A percentile compares a stretch with the other conserved stretches of the same genome.
Evolutionary conservation across 2,797 vertebrate genomes (phyloP).

Genomic region (Clarias pachynema): DNA sequence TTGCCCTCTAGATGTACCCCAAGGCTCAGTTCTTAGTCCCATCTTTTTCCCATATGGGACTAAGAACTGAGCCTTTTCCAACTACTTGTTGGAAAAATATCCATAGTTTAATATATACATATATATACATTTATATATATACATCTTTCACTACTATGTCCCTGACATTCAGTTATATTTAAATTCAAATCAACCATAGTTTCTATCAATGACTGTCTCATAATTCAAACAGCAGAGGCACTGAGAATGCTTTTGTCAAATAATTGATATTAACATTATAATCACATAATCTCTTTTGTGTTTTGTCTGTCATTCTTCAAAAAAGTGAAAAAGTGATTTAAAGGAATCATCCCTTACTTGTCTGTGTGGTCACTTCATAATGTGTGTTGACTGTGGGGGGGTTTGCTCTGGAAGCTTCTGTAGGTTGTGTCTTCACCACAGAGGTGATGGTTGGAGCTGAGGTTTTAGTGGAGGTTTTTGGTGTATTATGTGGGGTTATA

Average conservation of each 20-base stretch:
- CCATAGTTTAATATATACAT: too few species aligned
- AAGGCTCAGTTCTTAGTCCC: neutral
- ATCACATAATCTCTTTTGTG: neutral
- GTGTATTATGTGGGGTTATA: slow-evolving; percentile 21
- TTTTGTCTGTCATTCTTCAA: neutral
- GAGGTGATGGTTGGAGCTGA: slow-evolving; percentile 18
- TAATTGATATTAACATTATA: neutral
- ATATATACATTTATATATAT: too few species aligned
- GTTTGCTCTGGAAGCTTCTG: slow-evolving; percentile 36
- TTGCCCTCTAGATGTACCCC: neutral
- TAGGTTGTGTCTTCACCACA: neutral
- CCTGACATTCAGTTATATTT: neutral
- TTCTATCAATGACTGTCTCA: neutral
- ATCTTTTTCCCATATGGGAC: neutral
- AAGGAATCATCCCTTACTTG: slow-evolving; percentile 28
- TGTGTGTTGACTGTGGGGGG: slow-evolving; percentile 46
- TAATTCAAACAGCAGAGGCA: neutral
- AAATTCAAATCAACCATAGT: neutral
- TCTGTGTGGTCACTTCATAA: slow-evolving; percentile 55
- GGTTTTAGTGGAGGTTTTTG: slow-evolving; percentile 17
- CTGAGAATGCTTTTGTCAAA: neutral
- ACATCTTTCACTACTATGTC: neutral
- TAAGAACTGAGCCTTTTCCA: too few species aligned
- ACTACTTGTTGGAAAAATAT: neutral
- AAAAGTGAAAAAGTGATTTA: neutral